A percentile compares a stretch with the other conserved stretches of the same genome.
Evolutionary conservation across 2,888 invertebrate species (phyloP).

Genomic region (Panopea generosa): DNA sequence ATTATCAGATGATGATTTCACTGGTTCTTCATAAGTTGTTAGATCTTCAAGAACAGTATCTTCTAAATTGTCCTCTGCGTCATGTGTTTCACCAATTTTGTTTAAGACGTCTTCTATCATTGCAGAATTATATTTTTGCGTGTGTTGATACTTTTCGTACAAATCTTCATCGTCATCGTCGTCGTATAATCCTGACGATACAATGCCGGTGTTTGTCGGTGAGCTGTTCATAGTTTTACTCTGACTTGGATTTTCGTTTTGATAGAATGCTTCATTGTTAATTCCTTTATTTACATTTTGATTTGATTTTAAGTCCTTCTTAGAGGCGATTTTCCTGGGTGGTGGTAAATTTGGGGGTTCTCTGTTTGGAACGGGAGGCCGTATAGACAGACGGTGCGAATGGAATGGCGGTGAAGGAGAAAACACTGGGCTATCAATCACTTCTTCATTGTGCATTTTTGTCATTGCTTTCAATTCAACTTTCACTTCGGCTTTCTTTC

Average conservation of each 20-base stretch:
- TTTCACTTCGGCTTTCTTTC: neutral
- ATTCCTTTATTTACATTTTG: neutral
- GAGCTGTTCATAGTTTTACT: too few relatives aligned
- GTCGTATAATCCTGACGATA: neutral
- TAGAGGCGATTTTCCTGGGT: neutral
- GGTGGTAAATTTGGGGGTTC: neutral
- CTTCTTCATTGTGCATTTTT: conserved; percentile 3
- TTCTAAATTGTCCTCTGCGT: too few relatives aligned
- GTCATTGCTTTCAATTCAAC: conserved; percentile 10
- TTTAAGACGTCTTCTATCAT: neutral
- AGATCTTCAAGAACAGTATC: too few relatives aligned
- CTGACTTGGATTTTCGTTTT: too few relatives aligned
- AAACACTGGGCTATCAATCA: conserved; percentile 19
- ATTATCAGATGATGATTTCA: too few relatives aligned
- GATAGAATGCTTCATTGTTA: too few relatives aligned
- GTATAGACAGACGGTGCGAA: too few relatives aligned
- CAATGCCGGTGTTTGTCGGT: neutral
- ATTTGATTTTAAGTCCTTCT: too few relatives aligned
- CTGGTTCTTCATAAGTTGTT: too few relatives aligned
- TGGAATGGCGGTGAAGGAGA: too few relatives aligned
- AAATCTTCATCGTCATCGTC: neutral
- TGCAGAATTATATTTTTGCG: neutral
- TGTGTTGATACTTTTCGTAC: neutral
- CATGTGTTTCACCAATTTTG: neutral
- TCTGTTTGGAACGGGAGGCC: too few relatives aligned